Conservation (phyloP, 2,797 vertebrate genomes). For the Aldrovandia affinis region DNA sequence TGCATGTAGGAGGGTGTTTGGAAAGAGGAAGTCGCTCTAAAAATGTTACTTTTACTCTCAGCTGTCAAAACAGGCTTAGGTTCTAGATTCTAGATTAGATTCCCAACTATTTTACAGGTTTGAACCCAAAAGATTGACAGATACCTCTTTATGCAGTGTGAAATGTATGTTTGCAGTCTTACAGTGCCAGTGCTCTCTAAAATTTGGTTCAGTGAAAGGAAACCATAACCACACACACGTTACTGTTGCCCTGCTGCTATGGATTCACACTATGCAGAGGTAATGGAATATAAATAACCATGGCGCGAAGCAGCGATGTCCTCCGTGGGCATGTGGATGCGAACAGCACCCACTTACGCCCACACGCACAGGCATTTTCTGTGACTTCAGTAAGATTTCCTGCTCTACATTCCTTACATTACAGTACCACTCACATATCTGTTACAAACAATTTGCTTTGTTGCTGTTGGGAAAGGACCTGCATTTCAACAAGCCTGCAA, state of each 20-base stretch:
- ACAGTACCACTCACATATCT: background rate
- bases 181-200: background rate
- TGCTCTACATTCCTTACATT: background rate
- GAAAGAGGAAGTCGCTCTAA: background rate
- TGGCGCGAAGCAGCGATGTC: background rate
- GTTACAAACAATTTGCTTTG: background rate
- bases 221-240: background rate
- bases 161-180: background rate
- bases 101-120: no score
- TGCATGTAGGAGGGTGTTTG: background rate
- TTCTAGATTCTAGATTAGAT: no score
- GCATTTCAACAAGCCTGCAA: background rate
- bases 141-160: background rate
- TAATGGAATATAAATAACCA: background rate
- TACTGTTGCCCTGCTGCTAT: background rate
- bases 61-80: background rate
- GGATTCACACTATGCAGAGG: background rate
- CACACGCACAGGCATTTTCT: background rate
- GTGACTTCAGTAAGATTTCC: background rate
- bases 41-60: background rate
- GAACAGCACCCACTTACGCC: background rate
- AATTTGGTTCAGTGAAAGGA: background rate
- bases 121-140: background rate
- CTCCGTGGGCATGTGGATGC: background rate
- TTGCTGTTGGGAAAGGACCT: background rate